Evolutionary conservation across 2,113 vertebrate species (phyloP), one percentile per base, ranked within the genome.

Genomic region (Narcine bancroftii): DNA sequence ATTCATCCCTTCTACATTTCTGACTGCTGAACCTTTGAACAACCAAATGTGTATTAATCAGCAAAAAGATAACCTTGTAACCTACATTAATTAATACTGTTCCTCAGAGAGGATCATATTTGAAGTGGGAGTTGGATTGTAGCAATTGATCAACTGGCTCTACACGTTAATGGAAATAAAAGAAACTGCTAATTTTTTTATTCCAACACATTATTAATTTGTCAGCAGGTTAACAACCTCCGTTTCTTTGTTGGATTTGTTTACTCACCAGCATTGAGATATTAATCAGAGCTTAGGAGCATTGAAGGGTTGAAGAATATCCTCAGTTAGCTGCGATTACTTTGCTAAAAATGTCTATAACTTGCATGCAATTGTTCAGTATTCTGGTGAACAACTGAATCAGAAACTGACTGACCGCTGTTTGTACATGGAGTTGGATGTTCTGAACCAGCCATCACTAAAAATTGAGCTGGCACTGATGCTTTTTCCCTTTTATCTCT

Each of bases 191-290:
- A 60, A 63, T 87, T 91, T 26, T 29, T 91, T 9, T 26, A 69
- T 69, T 69, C 89, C 17, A 69, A 69, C 39, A 29, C 66, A 39
- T 36, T 69, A 69, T 42, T 91, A 69, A 91, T 69, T 91, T 91
- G 42, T 69, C 39, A 45, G 63, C 45, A 24, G 39, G 39, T 33
- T 91, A 33, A 26, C 87, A 69, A 71, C 69, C 10, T 42, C 17
- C 24, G 21, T 45, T 69, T 91, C 63, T 63, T 45, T 66, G 63
- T 66, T 15, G 3, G 47, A 47, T 29, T 69, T 33, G 24, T 42
- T 47, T 91, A 47, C 66, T 39, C 63, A 91, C 17, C 42, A 69
- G 65, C 63, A 69, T 91, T 69, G 29, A 24, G 65, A 29, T 91
- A 91, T 11, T 42, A 45, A 42, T 65, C 53, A 81, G 42, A 45